Conservation (phyloP, 2,113 vertebrate species). For the Cephalopterus ornatus region DNA sequence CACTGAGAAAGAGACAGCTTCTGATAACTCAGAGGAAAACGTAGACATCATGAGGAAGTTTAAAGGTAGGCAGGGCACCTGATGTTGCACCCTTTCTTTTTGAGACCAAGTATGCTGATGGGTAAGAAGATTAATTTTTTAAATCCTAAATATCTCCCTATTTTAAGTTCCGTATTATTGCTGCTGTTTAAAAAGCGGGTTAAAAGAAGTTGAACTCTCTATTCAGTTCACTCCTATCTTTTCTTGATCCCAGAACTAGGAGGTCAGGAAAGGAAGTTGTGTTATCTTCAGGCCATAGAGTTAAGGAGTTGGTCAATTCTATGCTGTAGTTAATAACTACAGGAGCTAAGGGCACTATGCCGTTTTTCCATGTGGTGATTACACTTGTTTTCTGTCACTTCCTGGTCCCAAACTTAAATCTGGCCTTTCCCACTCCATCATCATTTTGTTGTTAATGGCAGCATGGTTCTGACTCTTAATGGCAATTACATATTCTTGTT, state of each 20-base stretch:
- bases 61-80: neutral
- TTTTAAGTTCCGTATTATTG: neutral
- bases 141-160: neutral
- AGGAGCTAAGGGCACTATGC: neutral
- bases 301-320: neutral
- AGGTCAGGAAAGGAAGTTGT: neutral
- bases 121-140: neutral
- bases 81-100: neutral
- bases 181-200: neutral
- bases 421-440: neutral
- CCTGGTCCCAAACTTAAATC: neutral
- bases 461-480: neutral
- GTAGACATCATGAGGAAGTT: neutral
- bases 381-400: neutral
- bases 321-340: neutral
- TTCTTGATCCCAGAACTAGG: neutral
- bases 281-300: neutral
- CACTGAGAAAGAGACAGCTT: neutral
- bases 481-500: neutral
- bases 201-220: neutral
- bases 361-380: neutral
- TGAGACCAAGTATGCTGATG: neutral
- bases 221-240: neutral
- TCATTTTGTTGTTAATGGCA: neutral
- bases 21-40: neutral